Percentiles rank a stretch among this genome's conserved stretches.
Conservation (phyloP, 2,888 invertebrate genomes). For the Andrena trimmerana region DNA sequence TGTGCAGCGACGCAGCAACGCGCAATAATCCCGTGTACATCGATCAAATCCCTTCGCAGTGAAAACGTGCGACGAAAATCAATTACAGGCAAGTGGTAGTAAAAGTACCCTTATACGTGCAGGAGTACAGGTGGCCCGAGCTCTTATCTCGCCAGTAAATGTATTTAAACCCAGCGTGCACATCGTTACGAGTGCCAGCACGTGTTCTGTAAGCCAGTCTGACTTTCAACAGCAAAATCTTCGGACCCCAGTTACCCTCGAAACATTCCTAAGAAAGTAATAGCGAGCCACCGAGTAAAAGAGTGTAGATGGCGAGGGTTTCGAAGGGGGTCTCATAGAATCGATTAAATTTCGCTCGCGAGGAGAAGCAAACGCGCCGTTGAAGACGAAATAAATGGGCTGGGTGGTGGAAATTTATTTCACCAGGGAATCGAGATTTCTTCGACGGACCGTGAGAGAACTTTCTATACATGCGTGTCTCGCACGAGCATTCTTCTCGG, state of each 20-base stretch:
- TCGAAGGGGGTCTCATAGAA: neutral
- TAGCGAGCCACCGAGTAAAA: neutral
- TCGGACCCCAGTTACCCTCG: neutral
- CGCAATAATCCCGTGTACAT: slow-evolving; percentile 7
- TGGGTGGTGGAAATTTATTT: slow-evolving; percentile 37
- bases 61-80: neutral
- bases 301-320: neutral
- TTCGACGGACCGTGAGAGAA: slow-evolving; percentile 45
- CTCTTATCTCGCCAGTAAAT: neutral
- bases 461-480: slow-evolving; percentile 54
- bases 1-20: neutral
- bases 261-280: neutral
- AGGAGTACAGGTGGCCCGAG: neutral
- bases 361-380: slow-evolving; percentile 1
- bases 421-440: slow-evolving; percentile 31
- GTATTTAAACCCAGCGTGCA: neutral
- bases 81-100: slow-evolving; percentile 10
- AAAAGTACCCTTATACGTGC: neutral
- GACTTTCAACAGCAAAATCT: neutral
- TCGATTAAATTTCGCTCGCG: slow-evolving; percentile 27
- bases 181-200: neutral
- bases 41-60: neutral
- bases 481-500: slow-evolving; percentile 26
- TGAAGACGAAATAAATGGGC: slow-evolving; percentile 14
- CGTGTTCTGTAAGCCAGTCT: neutral